Evolutionary conservation across 1,140 invertebrate species (phyloP).

Genomic region (Sitodiplosis mosellana): DNA sequence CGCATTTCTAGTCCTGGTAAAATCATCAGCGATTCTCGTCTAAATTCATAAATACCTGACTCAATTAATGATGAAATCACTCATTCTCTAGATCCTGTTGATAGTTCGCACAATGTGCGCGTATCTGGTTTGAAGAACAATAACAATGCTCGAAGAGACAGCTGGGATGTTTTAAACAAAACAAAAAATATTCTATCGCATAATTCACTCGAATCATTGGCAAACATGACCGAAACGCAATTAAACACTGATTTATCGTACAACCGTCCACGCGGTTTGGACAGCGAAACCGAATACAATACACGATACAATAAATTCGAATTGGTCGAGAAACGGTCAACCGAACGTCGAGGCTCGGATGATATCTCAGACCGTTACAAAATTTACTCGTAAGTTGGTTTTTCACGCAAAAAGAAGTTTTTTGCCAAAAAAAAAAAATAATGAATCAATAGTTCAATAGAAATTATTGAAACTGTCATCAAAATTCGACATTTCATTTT

Average conservation of each 20-base stretch:
- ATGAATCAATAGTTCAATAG: too few relatives aligned
- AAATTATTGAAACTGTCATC: too few relatives aligned
- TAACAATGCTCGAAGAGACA: slow-evolving; percentile 42
- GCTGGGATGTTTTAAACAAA: slow-evolving; percentile 65
- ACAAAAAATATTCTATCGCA: slow-evolving; percentile 51
- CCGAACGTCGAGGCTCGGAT: slow-evolving; percentile 8
- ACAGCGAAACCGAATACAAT: slow-evolving; percentile 35
- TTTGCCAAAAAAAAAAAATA: too few relatives aligned
- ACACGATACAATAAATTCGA: slow-evolving; percentile 38
- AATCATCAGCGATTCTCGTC: neutral
- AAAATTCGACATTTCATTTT: too few relatives aligned
- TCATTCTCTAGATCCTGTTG: slow-evolving; percentile 29
- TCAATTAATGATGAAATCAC: too few relatives aligned
- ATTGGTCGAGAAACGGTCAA: slow-evolving; percentile 16
- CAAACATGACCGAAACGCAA: slow-evolving; percentile 38
- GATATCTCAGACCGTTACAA: slow-evolving; percentile 21
- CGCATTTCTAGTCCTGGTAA: neutral
- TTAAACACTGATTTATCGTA: slow-evolving; percentile 28
- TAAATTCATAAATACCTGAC: neutral
- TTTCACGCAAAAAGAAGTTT: too few relatives aligned
- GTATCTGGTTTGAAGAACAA: slow-evolving; percentile 42
- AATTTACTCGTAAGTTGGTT: slow-evolving; percentile 6
- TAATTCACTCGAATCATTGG: slow-evolving; percentile 41
- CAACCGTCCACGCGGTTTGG: slow-evolving; percentile 20
- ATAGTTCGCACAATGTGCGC: slow-evolving; percentile 47